Base-by-base conservation (phyloP, 2,888 invertebrate species). In the Folsomia candida region DNA sequence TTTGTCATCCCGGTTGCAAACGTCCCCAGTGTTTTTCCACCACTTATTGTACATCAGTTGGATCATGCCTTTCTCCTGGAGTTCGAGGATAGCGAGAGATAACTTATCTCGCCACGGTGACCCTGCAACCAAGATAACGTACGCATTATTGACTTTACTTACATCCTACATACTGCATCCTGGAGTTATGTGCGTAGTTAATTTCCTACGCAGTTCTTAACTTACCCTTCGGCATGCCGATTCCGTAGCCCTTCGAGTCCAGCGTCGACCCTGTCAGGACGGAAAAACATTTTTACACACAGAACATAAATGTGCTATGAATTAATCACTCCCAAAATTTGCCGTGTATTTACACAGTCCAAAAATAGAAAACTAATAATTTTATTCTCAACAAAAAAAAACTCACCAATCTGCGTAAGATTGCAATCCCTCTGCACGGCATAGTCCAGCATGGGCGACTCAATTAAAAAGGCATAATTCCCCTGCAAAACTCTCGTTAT, bases 391-490 rank as follows among this genome's bases (percentile, higher is more conserved):
- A 47, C 47, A 18, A 18, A 18, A 47, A 47, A 47, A 47, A 47
- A 11, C 26, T 26, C 22, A 57, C 93, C 93, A 67, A 94, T 91
- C 85, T 93, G 93, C 26, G 92, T 93, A 57, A 94, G 85, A 82
- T 93, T 92, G 82, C 94, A 94, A 81, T 94, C 89, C 47, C 93
- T 84, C 82, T 91, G 89, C 63, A 91, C 90, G 74, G 88, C 88
- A 82, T 97, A 99, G 83, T 99, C 98, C 73, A 98, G 85, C 91
- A 96, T 96, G 0, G 97, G 95, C 0, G 96, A 97, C 85, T 99
- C 98, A 93, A 98, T 97, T 22, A 99, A 87, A 82, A 96, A 99
- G 0, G 98, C 98, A 83, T 97, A 99, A 84, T 97, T 92, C 0
- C 92, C 95, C 66, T 88, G 88, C 64, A 94, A 85, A 0, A 97